Base-by-base conservation (phyloP, 2,797 vertebrate species). In the Crenuchus spilurus region DNA sequence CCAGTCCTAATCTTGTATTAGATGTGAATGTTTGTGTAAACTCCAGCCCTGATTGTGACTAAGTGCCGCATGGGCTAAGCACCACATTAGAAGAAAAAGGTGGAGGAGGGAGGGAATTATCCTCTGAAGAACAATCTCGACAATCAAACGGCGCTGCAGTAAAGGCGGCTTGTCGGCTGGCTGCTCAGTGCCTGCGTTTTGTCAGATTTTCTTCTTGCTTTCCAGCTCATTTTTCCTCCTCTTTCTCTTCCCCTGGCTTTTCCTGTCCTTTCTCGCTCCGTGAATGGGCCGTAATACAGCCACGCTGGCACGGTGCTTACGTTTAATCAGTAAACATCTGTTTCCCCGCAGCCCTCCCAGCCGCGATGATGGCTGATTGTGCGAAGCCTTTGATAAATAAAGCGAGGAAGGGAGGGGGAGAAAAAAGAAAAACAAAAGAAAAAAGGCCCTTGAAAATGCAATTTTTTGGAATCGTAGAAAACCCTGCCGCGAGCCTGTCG, bases 251-350 rank as follows among this genome's bases (percentile, higher is more conserved):
- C 62, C 41, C 54, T 62, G 64, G 73, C 51, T 82, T 78, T 60
- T 54, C 74, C 71, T 79, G 79, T 81, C 72, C 74, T 83, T 79
- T 81, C 74, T 81, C 55, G 54, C 49, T 39, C 35, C 35, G 44
- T 83, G 82, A 83, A 83, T 83, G 75, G 65, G 69, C 58, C 33
- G 79, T 83, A 77, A 83, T 83, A 83, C 74, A 75, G 79, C 74
- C 79, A 76, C 72, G 73, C 84, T 89, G 89, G 89, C 90, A 86
- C 72, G 30, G 73, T 75, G 84, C 84, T 87, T 80, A 80, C 84
- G 88, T 87, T 85, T 84, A 90, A 91, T 93, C 91, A 92, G 90
- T 90, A 91, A 91, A 91, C 91, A 91, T 90, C 91, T 93, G 91
- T 90, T 84, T 87, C 77, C 80, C 72, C 71, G 73, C 74, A 79